Evolutionary conservation across 1,140 invertebrate genomes (phyloP).

Genomic region (Drosophila pruinosa): DNA sequence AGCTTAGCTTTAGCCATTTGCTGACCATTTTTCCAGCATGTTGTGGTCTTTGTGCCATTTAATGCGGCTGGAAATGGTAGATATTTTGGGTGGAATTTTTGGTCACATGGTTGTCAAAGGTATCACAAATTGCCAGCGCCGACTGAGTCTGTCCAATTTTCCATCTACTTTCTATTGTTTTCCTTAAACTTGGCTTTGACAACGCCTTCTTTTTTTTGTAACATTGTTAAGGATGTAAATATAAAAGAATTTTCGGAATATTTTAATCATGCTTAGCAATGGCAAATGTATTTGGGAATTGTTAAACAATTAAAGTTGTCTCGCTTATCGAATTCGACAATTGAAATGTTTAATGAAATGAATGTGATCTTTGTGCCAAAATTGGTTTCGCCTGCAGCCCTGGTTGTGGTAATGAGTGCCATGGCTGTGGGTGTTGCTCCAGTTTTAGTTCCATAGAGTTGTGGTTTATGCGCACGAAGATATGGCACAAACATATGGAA

Average conservation of each 20-base stretch:
- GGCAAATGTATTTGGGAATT: too few species aligned
- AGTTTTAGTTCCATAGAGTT: conserved; percentile 68
- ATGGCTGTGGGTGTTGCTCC: conserved; percentile 37
- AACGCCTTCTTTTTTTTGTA: too few species aligned
- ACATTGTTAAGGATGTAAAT: too few species aligned
- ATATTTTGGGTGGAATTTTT: conserved; percentile 3
- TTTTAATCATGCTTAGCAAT: too few species aligned
- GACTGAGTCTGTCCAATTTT: not conserved
- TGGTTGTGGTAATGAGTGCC: conserved; percentile 49
- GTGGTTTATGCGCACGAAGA: conserved; percentile 72
- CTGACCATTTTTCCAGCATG: conserved; percentile 41
- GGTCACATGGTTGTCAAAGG: not conserved
- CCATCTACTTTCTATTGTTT: not conserved
- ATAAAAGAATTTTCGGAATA: too few species aligned
- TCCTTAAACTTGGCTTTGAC: too few species aligned
- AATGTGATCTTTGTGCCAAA: not conserved
- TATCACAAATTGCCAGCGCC: not conserved
- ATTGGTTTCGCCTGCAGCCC: not conserved
- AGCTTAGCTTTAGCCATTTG: conserved; percentile 36
- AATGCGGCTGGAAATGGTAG: conserved; percentile 11
- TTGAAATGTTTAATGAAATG: not conserved
- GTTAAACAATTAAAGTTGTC: not conserved
- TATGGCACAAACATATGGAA: conserved; percentile 76
- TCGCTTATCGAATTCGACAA: not conserved
- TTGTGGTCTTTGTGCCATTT: conserved; percentile 27